These are phyloP conservation scores for Didymodactylos carnosus DNA, from an alignment of 2,888 invertebrate genomes.

Conservation along the genomic window DNA sequence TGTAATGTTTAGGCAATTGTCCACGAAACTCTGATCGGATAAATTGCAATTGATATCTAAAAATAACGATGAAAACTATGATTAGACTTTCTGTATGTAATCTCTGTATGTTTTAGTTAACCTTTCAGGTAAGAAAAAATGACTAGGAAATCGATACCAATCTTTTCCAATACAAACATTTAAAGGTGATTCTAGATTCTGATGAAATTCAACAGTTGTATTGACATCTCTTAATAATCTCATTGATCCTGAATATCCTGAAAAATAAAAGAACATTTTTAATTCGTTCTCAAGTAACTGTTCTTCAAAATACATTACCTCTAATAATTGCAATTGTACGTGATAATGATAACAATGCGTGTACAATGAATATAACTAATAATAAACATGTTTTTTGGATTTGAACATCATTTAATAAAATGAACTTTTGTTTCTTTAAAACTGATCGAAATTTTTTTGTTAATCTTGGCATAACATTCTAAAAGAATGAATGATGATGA, in stretches of 20 bases:
- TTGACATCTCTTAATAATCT: background rate
- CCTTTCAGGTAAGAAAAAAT: constrained; percentile 10
- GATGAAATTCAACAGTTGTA: background rate
- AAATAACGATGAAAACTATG: background rate
- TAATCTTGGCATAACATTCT: background rate
- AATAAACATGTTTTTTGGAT: too few relatives aligned
- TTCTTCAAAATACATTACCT: too few relatives aligned
- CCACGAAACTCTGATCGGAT: constrained; percentile 6
- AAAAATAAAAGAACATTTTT: too few relatives aligned
- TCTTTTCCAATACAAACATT: constrained; percentile 14
- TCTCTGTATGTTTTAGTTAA: background rate
- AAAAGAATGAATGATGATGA: background rate
- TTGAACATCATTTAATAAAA: too few relatives aligned
- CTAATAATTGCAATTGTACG: background rate
- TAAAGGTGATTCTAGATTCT: background rate
- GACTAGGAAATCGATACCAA: constrained; percentile 13
- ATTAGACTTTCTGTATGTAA: background rate
- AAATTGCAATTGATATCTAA: constrained; percentile 1
- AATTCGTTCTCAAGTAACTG: too few relatives aligned
- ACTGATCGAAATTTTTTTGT: background rate
- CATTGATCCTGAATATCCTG: background rate
- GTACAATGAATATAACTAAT: background rate
- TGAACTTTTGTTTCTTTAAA: too few relatives aligned
- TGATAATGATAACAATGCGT: background rate
- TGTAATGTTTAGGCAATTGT: constrained; percentile 8